These are phyloP conservation scores for Apis florea DNA, from an alignment of 1,140 invertebrate species.

Conservation along the genomic window DNA sequence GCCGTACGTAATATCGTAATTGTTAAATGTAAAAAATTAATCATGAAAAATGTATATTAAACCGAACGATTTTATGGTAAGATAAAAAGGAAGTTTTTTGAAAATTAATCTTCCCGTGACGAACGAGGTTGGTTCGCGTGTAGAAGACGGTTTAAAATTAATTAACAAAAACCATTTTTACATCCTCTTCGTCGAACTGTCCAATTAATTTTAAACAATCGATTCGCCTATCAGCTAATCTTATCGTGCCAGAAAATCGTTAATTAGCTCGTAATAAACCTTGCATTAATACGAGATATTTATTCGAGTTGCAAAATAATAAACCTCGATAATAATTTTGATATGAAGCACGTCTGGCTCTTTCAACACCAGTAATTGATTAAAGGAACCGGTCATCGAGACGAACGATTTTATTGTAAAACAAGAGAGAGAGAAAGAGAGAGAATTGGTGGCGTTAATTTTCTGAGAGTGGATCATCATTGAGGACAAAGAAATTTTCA, in stretches of 20 bases:
- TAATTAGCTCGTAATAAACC: neutral
- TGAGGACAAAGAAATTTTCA: constrained; percentile 10
- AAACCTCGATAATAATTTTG: neutral
- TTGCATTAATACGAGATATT: neutral
- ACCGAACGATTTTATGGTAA: neutral
- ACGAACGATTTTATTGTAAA: neutral
- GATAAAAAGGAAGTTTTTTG: neutral
- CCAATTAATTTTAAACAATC: constrained; percentile 6
- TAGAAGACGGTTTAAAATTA: neutral
- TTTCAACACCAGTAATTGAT: constrained; percentile 6
- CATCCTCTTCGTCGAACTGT: neutral
- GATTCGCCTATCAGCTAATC: neutral
- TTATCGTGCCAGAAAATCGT: neutral
- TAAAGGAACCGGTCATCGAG: neutral
- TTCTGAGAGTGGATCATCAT: neutral
- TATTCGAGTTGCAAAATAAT: neutral
- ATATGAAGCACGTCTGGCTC: neutral
- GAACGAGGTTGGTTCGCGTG: too few species aligned
- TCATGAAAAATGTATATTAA: neutral
- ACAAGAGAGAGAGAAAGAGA: too few species aligned
- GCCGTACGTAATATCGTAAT: too few species aligned
- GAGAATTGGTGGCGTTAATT: neutral
- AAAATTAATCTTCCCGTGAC: neutral
- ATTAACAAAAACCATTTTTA: neutral
- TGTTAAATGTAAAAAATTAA: neutral